Evolutionary conservation across 1,140 invertebrate species (phyloP).

Genomic region (Drosophila oshimai): DNA sequence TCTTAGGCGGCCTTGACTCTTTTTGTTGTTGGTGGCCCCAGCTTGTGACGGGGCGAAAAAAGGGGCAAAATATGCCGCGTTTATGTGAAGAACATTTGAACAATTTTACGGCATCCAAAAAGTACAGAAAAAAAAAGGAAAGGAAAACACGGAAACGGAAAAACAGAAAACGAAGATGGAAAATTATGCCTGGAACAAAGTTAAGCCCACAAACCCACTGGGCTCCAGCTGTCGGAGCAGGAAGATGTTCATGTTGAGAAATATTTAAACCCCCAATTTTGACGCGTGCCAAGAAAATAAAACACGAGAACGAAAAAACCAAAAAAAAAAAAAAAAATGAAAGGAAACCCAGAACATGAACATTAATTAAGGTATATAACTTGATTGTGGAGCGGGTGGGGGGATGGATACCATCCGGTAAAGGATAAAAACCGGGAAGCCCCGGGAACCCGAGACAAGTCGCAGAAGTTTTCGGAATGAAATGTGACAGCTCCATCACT

Average conservation of each 20-base stretch:
- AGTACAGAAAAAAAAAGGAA: background rate
- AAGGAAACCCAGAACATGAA: constrained; percentile 40
- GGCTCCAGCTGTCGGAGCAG: background rate
- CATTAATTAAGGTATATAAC: constrained; percentile 62
- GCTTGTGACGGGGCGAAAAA: constrained; percentile 2
- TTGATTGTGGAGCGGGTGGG: constrained; percentile 9
- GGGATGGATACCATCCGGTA: background rate
- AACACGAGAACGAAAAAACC: background rate
- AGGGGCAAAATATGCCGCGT: constrained; percentile 41
- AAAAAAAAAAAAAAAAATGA: background rate
- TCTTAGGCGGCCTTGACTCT: constrained; percentile 45
- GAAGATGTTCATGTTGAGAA: constrained; percentile 22
- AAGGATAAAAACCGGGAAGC: constrained; percentile 7
- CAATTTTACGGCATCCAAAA: constrained; percentile 24
- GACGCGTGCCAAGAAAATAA: constrained; percentile 29
- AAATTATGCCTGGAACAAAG: constrained; percentile 8
- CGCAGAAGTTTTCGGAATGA: constrained; percentile 19
- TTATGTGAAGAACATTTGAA: constrained; percentile 34
- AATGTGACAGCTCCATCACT: constrained; percentile 28
- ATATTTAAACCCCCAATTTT: constrained; percentile 52
- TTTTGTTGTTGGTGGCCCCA: constrained; percentile 43
- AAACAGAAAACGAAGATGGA: constrained; percentile 16
- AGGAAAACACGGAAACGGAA: background rate
- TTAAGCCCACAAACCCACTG: background rate
- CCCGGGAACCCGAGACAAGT: background rate